Percentiles rank a stretch among this genome's conserved stretches.
phyloP scores from a whole-genome alignment of 1,140 invertebrate genomes.

The Drosophila miranda region DNA sequence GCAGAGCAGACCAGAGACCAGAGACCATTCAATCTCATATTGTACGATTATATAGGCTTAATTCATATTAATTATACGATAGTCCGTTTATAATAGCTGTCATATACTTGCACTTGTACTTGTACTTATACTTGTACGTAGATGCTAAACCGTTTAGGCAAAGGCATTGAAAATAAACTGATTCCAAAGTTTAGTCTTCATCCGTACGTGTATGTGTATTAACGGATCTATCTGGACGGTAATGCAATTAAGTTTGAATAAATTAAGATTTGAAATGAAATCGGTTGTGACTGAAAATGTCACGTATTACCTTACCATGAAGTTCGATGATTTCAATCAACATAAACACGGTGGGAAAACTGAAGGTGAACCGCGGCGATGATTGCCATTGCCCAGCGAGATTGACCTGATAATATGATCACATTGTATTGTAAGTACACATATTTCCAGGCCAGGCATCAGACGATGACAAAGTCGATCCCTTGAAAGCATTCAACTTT shows the following conservation, averaged over 20 bases:
- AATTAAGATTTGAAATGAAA: slow-evolving; percentile 64
- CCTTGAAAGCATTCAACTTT: slow-evolving; percentile 1
- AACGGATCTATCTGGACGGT: slow-evolving; percentile 56
- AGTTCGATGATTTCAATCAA: slow-evolving; percentile 58
- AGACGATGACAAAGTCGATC: slow-evolving; percentile 9
- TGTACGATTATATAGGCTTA: slow-evolving; percentile 7
- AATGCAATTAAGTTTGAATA: slow-evolving; percentile 72
- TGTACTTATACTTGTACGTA: background rate
- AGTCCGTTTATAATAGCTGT: slow-evolving; percentile 42
- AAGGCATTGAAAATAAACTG: slow-evolving; percentile 57
- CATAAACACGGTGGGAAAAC: slow-evolving; percentile 43
- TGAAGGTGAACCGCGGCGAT: slow-evolving; percentile 41
- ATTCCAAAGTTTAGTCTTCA: slow-evolving; percentile 49
- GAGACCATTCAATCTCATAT: no score
- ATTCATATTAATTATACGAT: slow-evolving; percentile 16
- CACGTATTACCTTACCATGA: slow-evolving; percentile 75
- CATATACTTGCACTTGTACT: slow-evolving; percentile 26
- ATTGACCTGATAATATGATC: slow-evolving; percentile 13
- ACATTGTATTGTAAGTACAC: background rate
- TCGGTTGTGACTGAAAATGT: slow-evolving; percentile 54
- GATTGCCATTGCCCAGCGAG: slow-evolving; percentile 28
- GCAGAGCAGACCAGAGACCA: slow-evolving; percentile 22
- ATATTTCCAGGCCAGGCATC: background rate
- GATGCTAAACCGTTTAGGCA: slow-evolving; percentile 31
- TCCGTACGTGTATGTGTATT: slow-evolving; percentile 35